Evolutionary conservation across 2,797 vertebrate genomes (phyloP), one percentile per base, ranked within the genome.

Genomic region (Trachurus trachurus): DNA sequence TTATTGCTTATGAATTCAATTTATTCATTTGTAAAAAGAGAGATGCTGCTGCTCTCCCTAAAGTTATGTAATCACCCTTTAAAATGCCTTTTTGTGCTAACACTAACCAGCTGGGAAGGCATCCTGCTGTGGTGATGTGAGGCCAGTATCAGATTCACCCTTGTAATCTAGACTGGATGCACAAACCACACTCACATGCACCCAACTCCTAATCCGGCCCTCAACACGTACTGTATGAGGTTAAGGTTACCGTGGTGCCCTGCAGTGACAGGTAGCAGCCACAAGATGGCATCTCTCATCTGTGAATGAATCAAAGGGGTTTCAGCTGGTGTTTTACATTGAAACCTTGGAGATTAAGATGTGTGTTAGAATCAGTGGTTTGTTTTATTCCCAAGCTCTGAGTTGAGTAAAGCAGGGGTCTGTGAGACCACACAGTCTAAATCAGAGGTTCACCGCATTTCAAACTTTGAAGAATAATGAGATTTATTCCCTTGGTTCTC

Each of bases 401-500:
- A 26, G 3, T 1, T n/a, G 5, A 56, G 0, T 26, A 37, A 1
- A 50, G 29, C 21, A 69, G 37, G 58, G 22, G 4, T 8, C 15
- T 44, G 21, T 21, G 39, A 59, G 74, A 57, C 16, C 1, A 16
- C 15, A 50, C 15, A 7, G 16, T 15, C 12, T 71, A 9, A 68
- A 44, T 65, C 26, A 26, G 67, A 78, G 44, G 9, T 19, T 74
- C 16, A 16, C 22, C 29, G 19, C 16, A 42, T 13, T 52, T 45
- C 52, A 60, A 77, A 74, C 15, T 52, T 61, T 16, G 26, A n/a
- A 60, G 52, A 80, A 73, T 81, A 79, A 85, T 84, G 71, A 85
- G 74, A 80, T 82, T 68, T 80, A 91, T 91, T 92, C 88, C 89
- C 89, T 22, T 77, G 91, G 73, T 91, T 84, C 90, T 93, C 50